phyloP scores from a whole-genome alignment of 2,888 invertebrate genomes.

The Acleris cristana region DNA sequence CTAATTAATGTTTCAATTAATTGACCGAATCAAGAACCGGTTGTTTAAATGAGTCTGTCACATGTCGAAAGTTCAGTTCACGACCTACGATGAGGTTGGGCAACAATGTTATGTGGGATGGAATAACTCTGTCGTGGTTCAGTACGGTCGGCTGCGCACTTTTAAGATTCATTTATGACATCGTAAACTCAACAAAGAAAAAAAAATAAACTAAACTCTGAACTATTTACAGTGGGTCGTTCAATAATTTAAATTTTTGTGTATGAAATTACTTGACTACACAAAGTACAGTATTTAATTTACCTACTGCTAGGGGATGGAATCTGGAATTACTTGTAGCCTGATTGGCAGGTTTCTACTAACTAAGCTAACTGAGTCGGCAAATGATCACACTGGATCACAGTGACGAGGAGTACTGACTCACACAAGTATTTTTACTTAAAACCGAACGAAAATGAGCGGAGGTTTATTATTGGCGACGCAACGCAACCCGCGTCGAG shows the following conservation, averaged over 20 bases:
- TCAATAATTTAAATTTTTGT: too few species aligned
- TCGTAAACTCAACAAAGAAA: not conserved
- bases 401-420: too few species aligned
- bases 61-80: slow-evolving; percentile 72
- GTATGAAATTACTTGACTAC: too few species aligned
- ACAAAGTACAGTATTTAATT: too few species aligned
- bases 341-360: too few species aligned
- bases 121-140: slow-evolving; percentile 41
- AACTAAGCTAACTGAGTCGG: too few species aligned
- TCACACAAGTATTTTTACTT: too few species aligned
- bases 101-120: slow-evolving; percentile 71
- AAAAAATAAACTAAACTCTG: not conserved
- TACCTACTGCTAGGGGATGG: too few species aligned
- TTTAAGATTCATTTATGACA: not conserved
- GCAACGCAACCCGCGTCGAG: not conserved
- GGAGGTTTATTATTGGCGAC: not conserved
- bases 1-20: slow-evolving; percentile 77
- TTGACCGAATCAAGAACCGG: slow-evolving; percentile 73
- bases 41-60: slow-evolving; percentile 62
- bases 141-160: not conserved
- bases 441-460: too few species aligned
- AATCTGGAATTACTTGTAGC: too few species aligned
- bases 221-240: not conserved
- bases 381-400: too few species aligned
- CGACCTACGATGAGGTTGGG: slow-evolving; percentile 75